Base-by-base conservation (phyloP, 2,113 vertebrate genomes). In the Gymnocephalus cernua region DNA sequence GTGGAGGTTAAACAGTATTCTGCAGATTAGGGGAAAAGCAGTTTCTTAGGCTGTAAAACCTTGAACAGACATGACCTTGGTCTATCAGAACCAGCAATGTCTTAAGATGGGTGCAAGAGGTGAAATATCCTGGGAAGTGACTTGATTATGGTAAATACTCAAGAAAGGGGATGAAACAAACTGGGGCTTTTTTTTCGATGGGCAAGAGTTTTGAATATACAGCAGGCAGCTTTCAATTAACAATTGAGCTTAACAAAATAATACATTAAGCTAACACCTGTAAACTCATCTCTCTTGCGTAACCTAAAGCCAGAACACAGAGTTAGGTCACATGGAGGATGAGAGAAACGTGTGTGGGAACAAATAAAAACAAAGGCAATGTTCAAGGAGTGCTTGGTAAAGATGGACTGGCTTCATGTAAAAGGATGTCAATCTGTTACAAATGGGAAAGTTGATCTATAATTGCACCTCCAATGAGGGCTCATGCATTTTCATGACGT, bases 231-330 rank as follows among this genome's bases (percentile, higher is more conserved):
- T 58, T 70, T 76, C 47, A 53, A 63, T 64, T 25, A 74, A 77
- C 44, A 77, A 64, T 68, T 80, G 23, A 38, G 77, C 56, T 83
- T 81, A 69, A 83, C 48, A 79, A 38, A 48, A 32, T 25, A 58
- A 50, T 47, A 77, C 51, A 25, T 61, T 50, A 84, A 41, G 64
- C 54, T 68, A 74, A 58, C 35, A 65, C 62, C 56, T 85, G 69
- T 35, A 81, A 86, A 81, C 85, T 80, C 87, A 85, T 82, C 79
- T 48, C 88, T 80, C 77, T 47, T 75, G 63, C 18, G 66, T 71
- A 80, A 91, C 89, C 90, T 91, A 87, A 85, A 91, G 84, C 89
- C 92, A 87, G 73, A 82, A 84, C 45, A 77, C 32, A 79, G 79
- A 65, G 82, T 87, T 90, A 84, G 90, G 86, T 89, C 86, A 91